phyloP scores from a whole-genome alignment of 2,113 vertebrate species.

The Periophthalmus modestus region DNA sequence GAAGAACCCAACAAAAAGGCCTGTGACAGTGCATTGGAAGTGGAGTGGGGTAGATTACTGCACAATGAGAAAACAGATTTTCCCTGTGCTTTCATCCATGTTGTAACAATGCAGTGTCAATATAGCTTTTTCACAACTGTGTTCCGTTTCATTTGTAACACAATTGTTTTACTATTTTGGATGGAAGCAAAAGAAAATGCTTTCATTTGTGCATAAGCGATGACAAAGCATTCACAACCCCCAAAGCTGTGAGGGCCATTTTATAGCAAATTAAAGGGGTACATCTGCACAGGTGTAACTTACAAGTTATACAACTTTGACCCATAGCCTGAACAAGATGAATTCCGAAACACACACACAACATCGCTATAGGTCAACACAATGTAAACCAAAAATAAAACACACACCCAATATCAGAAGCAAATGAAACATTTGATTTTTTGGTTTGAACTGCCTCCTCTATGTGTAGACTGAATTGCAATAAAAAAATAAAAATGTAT shows the following conservation, averaged over 20 bases:
- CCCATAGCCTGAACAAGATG: slow-evolving; percentile 54
- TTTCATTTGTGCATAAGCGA: slow-evolving; percentile 26
- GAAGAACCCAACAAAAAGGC: not conserved
- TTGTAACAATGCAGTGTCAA: slow-evolving; percentile 17
- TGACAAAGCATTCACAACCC: not conserved
- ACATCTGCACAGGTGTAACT: slow-evolving; percentile 20
- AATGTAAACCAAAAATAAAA: slow-evolving; percentile 43
- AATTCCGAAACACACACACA: slow-evolving; percentile 29
- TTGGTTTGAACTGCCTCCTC: slow-evolving; percentile 42
- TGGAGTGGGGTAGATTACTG: slow-evolving; percentile 21
- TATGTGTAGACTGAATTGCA: slow-evolving; percentile 43
- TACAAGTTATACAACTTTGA: slow-evolving; percentile 43
- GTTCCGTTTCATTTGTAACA: not conserved
- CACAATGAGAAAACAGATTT: slow-evolving; percentile 18
- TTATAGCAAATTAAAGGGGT: slow-evolving; percentile 5
- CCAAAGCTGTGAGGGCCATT: not conserved
- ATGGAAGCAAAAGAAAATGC: slow-evolving; percentile 10
- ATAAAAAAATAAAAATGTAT: slow-evolving; percentile 15
- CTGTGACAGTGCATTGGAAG: slow-evolving; percentile 62
- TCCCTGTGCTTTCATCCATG: slow-evolving; percentile 46
- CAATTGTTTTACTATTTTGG: not conserved
- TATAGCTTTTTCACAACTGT: slow-evolving; percentile 4
- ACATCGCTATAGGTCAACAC: slow-evolving; percentile 57
- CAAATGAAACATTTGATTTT: slow-evolving; percentile 56
- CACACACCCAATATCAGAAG: slow-evolving; percentile 42